Evolutionary conservation across 2,113 vertebrate genomes (phyloP), one percentile per base, ranked within the genome.

Genomic region (Mola mola): DNA sequence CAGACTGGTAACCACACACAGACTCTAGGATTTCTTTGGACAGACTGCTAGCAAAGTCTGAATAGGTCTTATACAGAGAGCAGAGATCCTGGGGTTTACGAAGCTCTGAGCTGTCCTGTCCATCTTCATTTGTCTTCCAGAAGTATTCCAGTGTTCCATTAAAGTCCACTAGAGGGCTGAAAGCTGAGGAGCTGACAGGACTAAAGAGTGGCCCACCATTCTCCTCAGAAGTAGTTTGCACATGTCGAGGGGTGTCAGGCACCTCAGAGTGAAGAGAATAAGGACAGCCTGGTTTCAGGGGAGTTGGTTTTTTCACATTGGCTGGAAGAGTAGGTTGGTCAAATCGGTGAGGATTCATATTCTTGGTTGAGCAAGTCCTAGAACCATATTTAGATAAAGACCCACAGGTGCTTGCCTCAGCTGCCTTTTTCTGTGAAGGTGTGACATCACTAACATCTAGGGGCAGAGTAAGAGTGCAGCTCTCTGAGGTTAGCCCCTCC

Each of bases 281-380:
- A 0, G 95, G 95, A 41, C 91, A 93, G 31, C 95, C 95, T 12
- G 95, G 96, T 72, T 97, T 98, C 36, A 94, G 94, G 52, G 97
- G 96, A 43, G 95, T 99, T 60, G 97, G 97, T 62, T 98, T 99
- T 84, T 87, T 96, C 56, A 99, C 91, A 20, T 96, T 93, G 71
- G 95, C 96, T 61, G 96, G 94, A 44, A 98, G 95, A 71, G 87
- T 87, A 19, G 94, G 94, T 16, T 93, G 88, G 87, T 98, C 95
- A 88, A 93, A 97, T 69, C 92, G 94, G 66, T 96, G 97, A 83
- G 94, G 96, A 87, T 98, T 98, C 96, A 98, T 98, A 28, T 87
- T 64, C 42, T 84, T 90, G 50, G 82, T 85, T 49, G 92, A 93
- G 59, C 89, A 86, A 15, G 81, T 81, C 50, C 84, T 73, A 4